Evolutionary conservation across 64 coral and sea anemone genomes (phyloP), one percentile per base, ranked within the genome.

Genomic region (Orbicella faveolata): DNA sequence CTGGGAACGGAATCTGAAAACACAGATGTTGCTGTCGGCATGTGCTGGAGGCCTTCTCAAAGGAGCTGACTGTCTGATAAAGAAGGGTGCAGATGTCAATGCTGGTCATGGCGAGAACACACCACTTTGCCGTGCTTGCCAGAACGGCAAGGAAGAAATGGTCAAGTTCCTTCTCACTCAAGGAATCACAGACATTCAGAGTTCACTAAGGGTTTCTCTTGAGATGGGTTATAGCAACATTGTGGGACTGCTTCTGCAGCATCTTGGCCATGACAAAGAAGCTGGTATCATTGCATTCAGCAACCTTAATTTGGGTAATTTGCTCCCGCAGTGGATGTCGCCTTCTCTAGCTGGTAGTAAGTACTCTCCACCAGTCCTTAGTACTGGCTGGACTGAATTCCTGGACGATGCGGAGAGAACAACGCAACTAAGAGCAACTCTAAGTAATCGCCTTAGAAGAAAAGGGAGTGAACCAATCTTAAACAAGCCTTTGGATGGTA

Each of bases 1-100:
- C 7, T 92, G 88, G 88, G 77, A 88, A 17, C 88, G 91, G 15
- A 83, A 95, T 34, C 88, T 93, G 8, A 99, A 93, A 73, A 79
- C 91, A 17, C 63, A 61, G 0, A 99, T 99, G 97, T 33, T 99
- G 41, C 61, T 99, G 15, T 86, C 84, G 23, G 94, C 94, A 4
- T 95, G 97, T 80, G 97, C 94, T 37, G 75, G 73, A 70, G 94
- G 97, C 36, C 78, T 91, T 62, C 18, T 95, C 6, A 86, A 87
- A 30, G 91, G 88, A 52, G 97, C 89, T 0, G 83, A 90, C n/a
- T 95, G 94, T 84, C 83, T 99, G 36, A 83, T 99, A 19, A 92
- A 90, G 72, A 73, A 93, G 17, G 94, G 90, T 37, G 97, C 97
- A 52, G 97, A 99, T 59, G 97, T 99, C 35, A 99, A 99, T 79